Evolutionary conservation across 2,113 vertebrate genomes (phyloP).

Genomic region (Ochotona curzoniae): DNA sequence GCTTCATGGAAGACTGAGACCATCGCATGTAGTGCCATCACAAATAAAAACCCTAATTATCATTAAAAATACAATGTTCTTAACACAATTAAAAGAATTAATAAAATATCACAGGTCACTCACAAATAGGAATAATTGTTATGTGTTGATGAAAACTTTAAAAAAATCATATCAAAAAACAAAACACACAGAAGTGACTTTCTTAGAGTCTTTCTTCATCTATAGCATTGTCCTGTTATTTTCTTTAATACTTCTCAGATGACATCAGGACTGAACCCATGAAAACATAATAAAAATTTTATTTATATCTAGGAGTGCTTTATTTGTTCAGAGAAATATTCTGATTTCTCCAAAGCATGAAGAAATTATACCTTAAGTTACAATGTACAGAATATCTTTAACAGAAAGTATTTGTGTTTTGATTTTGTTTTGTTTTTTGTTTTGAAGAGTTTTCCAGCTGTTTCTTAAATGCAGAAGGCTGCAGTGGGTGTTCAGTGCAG

Average conservation of each 20-base stretch:
- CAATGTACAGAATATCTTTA: background rate
- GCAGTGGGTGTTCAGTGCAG: no score
- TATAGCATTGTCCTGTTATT: background rate
- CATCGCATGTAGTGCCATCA: background rate
- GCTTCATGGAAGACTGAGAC: background rate
- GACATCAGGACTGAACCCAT: background rate
- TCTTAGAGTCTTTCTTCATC: background rate
- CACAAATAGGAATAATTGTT: no score
- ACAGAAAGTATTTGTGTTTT: background rate
- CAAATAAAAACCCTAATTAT: background rate
- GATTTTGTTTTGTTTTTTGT: background rate
- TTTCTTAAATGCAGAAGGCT: background rate
- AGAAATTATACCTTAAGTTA: background rate
- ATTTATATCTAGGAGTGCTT: background rate
- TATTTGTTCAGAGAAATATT: background rate
- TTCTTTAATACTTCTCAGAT: background rate
- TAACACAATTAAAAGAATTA: background rate
- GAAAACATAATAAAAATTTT: conserved; percentile 20
- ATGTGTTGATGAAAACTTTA: no score
- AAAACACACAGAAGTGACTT: background rate
- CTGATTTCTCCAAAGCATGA: background rate
- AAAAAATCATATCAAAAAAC: background rate
- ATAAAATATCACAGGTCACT: background rate
- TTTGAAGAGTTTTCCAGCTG: background rate
- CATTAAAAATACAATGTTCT: background rate